phyloP scores from a whole-genome alignment of 1,140 invertebrate genomes.

The Drosophila aff. region DNA sequence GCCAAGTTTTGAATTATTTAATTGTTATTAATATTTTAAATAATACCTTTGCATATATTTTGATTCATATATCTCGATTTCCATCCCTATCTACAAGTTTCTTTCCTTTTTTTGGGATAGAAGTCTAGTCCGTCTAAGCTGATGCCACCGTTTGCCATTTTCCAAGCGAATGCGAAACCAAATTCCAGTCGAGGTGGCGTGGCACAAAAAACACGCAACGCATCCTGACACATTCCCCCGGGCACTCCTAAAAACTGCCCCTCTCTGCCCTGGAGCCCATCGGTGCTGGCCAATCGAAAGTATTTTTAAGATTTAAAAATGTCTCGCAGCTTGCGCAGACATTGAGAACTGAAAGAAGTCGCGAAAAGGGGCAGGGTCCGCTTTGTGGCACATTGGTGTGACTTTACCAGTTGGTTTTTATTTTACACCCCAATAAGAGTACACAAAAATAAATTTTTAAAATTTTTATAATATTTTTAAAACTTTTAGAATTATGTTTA shows the following conservation, averaged over 20 bases:
- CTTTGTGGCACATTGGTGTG: slow-evolving; percentile 64
- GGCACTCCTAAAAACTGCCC: not conserved
- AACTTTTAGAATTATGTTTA: not conserved
- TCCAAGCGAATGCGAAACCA: slow-evolving; percentile 78
- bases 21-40: not conserved
- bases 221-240: slow-evolving; percentile 56
- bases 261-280: not conserved
- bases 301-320: slow-evolving; percentile 73
- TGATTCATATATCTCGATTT: too few species aligned
- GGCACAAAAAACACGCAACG: slow-evolving; percentile 73
- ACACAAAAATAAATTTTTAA: not conserved
- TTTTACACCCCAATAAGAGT: not conserved
- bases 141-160: slow-evolving; percentile 54
- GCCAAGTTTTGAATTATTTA: not conserved
- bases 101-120: not conserved
- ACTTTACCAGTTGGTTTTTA: slow-evolving; percentile 46
- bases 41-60: not conserved
- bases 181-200: slow-evolving; percentile 65
- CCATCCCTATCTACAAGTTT: slow-evolving; percentile 8
- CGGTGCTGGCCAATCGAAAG: slow-evolving; percentile 39
- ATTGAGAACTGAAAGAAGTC: slow-evolving; percentile 29
- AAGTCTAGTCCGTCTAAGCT: slow-evolving; percentile 30
- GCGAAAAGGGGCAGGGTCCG: slow-evolving; percentile 27
- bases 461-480: not conserved
- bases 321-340: slow-evolving; percentile 43